Base-by-base conservation (phyloP, 1,140 invertebrate species). In the Helicoverpa armigera region DNA sequence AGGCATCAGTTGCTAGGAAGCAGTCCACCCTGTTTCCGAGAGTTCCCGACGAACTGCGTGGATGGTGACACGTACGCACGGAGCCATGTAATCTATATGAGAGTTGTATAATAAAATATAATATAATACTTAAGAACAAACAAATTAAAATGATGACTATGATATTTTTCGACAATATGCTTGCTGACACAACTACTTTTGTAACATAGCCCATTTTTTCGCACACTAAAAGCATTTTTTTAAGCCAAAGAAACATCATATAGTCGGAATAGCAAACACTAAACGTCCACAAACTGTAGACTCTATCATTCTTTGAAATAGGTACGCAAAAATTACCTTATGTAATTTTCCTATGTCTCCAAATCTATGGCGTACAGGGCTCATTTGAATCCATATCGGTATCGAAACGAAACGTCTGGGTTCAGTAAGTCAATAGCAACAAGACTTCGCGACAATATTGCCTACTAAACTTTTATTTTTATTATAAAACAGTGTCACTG, bases 381-480 rank as follows among this genome's bases (percentile, higher is more conserved):
- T 72, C 48, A 72, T 72, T 72, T 72, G 18, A 54, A 31, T 69
- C 11, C 35, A 48, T 48, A 70, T 70, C 18, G 11, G 31, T 51
- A 31, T 72, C 23, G 50, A 31, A n/a, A 72, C 5, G 18, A 50
- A 72, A 54, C 10, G 67, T 2, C 53, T 53, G 0, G 50, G 16
- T 5, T 54, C 18, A 72, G 53, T 54, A 53, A 48, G 43, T 70
- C 3, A 70, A 12, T 67, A 67, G 67, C 18, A 31, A 14, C 48
- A 53, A 50, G 50, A 50, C 9, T 69, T 69, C 65, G 18, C 18
- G n/a, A 50, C 4, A 69, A 16, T 50, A 13, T 50, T 69, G 50
- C 65, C 65, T 69, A 69, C 43, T 18, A 18, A 69, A 69, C 11
- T 69, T 61, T 31, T 69, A 51, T 69, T 14, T 61, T 14, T 61